These are phyloP conservation scores for Montipora capricornis DNA, from an alignment of 64 coral and sea anemone genomes.

Conservation along the genomic window DNA sequence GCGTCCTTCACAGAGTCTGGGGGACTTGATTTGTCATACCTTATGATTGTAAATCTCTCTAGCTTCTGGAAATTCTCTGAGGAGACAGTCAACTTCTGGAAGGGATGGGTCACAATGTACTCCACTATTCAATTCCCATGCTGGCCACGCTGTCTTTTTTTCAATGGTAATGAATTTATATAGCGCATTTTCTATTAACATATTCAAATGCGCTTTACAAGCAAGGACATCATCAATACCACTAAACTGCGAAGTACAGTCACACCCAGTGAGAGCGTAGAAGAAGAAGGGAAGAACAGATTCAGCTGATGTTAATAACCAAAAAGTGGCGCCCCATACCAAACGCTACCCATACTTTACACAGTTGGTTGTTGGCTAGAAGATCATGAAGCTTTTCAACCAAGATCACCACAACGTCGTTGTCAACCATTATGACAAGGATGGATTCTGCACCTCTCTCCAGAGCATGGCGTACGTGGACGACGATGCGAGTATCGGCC, in stretches of 20 bases:
- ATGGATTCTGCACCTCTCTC: background rate
- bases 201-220: no score
- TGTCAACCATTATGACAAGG: background rate
- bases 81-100: background rate
- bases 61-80: background rate
- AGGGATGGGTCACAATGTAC: background rate
- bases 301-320: background rate
- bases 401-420: constrained; percentile 43
- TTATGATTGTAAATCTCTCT: no score
- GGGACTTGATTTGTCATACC: constrained; percentile 52
- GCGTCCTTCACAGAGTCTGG: constrained; percentile 58
- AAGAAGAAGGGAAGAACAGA: constrained; percentile 68
- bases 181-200: no score
- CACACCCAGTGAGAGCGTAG: constrained; percentile 2
- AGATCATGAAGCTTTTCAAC: constrained; percentile 11
- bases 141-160: no score
- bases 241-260: no score
- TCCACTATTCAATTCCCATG: no score
- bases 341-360: background rate
- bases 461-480: constrained; percentile 16
- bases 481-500: constrained; percentile 57
- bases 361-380: background rate
- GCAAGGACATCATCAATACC: no score
- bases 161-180: no score
- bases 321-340: background rate